Evolutionary conservation across 2,888 invertebrate species (phyloP).

Genomic region (Noctua janthina): DNA sequence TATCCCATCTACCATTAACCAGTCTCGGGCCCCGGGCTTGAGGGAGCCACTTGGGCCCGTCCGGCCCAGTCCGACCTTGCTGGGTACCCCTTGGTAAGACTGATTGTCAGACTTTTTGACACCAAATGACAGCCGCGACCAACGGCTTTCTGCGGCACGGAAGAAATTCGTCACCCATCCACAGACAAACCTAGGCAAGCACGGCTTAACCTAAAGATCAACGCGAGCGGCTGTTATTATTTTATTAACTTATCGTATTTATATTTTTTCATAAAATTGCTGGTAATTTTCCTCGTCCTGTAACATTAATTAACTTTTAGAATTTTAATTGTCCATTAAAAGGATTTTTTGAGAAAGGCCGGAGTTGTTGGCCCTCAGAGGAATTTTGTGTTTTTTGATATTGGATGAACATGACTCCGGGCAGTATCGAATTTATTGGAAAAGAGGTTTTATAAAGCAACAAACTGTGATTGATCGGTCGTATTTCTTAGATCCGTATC

Average conservation of each 20-base stretch:
- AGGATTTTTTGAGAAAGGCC: constrained; percentile 4
- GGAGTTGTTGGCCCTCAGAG: neutral
- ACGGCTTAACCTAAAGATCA: too few relatives aligned
- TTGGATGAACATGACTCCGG: neutral
- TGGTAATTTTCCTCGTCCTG: neutral
- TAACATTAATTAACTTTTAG: constrained; percentile 23
- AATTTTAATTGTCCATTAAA: constrained; percentile 13
- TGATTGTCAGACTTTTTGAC: too few relatives aligned
- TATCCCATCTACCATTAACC: too few relatives aligned
- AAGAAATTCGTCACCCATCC: too few relatives aligned
- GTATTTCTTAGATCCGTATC: neutral
- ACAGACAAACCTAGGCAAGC: too few relatives aligned
- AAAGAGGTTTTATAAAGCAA: neutral
- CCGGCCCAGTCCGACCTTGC: too few relatives aligned
- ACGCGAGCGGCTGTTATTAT: too few relatives aligned
- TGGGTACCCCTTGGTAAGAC: too few relatives aligned
- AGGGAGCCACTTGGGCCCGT: too few relatives aligned
- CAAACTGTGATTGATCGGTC: neutral
- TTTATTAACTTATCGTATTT: neutral
- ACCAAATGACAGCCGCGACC: too few relatives aligned
- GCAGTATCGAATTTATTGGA: neutral
- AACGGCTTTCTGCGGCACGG: too few relatives aligned
- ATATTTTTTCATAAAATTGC: neutral
- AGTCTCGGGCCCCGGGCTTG: too few relatives aligned
- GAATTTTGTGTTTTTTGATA: constrained; percentile 22